Percentiles rank a stretch among this genome's conserved stretches.
These are phyloP conservation scores for Solenopsis invicta DNA, from an alignment of 1,140 invertebrate species.

Conservation along the genomic window DNA sequence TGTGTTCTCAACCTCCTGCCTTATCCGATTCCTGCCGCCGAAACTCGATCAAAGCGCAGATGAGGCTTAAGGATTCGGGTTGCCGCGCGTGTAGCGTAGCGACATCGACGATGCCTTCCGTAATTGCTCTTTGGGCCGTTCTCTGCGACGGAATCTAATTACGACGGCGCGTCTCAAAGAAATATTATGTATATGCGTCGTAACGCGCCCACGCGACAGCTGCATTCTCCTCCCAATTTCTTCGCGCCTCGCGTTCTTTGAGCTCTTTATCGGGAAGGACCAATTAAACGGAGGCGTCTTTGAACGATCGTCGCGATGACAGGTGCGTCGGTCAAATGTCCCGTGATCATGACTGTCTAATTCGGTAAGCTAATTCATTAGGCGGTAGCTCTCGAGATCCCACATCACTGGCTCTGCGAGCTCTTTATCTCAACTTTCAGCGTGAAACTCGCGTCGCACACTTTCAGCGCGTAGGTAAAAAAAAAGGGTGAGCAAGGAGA, in stretches of 20 bases:
- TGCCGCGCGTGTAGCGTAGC: not conserved
- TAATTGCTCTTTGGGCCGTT: constrained; percentile 42
- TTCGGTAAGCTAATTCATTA: constrained; percentile 46
- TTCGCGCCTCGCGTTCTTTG: not conserved
- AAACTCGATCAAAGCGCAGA: constrained; percentile 50
- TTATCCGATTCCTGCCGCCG: not conserved
- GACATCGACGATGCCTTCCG: not conserved
- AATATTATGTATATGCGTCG: constrained; percentile 17
- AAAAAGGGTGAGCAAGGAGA: not conserved
- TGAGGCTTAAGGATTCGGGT: constrained; percentile 23
- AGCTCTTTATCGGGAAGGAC: constrained; percentile 39
- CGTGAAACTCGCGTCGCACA: constrained; percentile 29
- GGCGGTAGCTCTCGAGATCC: constrained; percentile 39
- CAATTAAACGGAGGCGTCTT: constrained; percentile 68
- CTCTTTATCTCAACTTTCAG: constrained; percentile 59
- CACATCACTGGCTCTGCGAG: constrained; percentile 18
- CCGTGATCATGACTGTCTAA: constrained; percentile 61
- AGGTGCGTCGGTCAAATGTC: constrained; percentile 70
- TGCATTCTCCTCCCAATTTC: constrained; percentile 51
- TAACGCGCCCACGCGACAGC: constrained; percentile 12
- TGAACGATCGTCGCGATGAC: constrained; percentile 58
- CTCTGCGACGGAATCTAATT: constrained; percentile 54
- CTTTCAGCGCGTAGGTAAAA: constrained; percentile 11
- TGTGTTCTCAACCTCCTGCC: not conserved
- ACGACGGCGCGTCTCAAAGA: constrained; percentile 39